Conservation (phyloP, 2,797 vertebrate genomes). For the Ctenopoma kingsleyae region DNA sequence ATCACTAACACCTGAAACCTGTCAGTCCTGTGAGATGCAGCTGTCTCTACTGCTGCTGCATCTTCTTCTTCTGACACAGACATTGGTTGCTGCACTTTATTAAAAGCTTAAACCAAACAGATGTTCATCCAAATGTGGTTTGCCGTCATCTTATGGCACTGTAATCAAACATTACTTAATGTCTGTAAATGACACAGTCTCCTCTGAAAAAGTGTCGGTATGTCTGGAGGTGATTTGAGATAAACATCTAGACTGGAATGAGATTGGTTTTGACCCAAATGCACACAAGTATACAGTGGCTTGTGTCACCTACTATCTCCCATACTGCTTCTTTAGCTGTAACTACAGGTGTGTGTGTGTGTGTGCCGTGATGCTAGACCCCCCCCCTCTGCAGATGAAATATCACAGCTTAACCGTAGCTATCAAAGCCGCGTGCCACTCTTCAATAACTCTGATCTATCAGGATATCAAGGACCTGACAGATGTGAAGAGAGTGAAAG, state of each 20-base stretch:
- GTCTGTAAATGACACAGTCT: slow-evolving; percentile 46
- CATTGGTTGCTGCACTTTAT: slow-evolving; percentile 8
- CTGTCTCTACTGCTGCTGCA: not conserved
- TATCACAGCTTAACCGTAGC: slow-evolving; percentile 43
- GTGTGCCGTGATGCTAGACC: slow-evolving; percentile 9
- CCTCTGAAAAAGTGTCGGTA: slow-evolving; percentile 64
- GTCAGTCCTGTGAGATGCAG: not conserved
- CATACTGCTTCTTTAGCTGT: slow-evolving; percentile 18
- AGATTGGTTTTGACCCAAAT: slow-evolving; percentile 65
- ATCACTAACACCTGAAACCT: too few species aligned
- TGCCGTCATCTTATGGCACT: slow-evolving; percentile 14
- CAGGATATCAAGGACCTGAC: slow-evolving; percentile 54
- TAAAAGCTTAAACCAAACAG: slow-evolving; percentile 13
- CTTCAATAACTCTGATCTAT: slow-evolving; percentile 49
- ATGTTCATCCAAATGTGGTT: not conserved
- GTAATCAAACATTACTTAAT: slow-evolving; percentile 32
- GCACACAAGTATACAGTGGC: slow-evolving; percentile 33
- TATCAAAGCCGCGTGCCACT: slow-evolving; percentile 53
- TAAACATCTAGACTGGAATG: slow-evolving; percentile 37
- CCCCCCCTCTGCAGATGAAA: slow-evolving; percentile 34
- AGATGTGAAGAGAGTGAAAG: slow-evolving; percentile 42
- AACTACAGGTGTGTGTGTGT: not conserved
- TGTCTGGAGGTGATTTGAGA: slow-evolving; percentile 76
- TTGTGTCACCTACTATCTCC: slow-evolving; percentile 35
- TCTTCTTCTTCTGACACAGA: slow-evolving; percentile 3